A percentile compares a stretch with the other conserved stretches of the same genome.
phyloP scores from a whole-genome alignment of 2,113 vertebrate genomes.

The Nothoprocta perdicaria region DNA sequence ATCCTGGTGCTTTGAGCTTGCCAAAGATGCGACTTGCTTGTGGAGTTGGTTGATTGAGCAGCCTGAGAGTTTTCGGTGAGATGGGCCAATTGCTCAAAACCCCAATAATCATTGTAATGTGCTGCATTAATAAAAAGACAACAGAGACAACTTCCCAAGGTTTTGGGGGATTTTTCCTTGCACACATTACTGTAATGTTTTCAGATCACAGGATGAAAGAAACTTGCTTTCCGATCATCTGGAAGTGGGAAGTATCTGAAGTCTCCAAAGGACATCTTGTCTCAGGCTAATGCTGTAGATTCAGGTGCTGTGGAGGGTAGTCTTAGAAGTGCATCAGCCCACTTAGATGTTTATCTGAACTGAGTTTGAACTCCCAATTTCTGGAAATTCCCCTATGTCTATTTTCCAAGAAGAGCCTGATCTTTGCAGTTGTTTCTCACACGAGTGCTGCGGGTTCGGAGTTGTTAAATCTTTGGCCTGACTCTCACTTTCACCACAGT shows the following conservation, averaged over 20 bases:
- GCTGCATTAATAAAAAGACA: not conserved
- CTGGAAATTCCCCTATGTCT: not conserved
- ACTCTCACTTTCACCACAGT: not conserved
- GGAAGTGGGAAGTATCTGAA: not conserved
- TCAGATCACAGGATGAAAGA: not conserved
- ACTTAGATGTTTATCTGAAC: not conserved
- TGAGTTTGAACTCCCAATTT: not conserved
- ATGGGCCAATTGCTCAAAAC: not conserved
- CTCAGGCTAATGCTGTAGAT: not conserved
- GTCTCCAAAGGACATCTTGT: not conserved
- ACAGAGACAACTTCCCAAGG: not conserved
- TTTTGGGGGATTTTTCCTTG: not conserved
- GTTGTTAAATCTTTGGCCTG: not conserved
- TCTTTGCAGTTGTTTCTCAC: not conserved
- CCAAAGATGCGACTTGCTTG: not conserved
- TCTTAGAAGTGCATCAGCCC: not conserved
- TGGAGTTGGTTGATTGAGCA: not conserved
- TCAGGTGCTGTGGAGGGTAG: not conserved
- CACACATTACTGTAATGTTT: not conserved
- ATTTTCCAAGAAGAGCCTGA: conserved; percentile 5
- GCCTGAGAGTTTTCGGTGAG: not conserved
- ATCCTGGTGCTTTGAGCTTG: not conserved
- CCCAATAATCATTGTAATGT: not conserved
- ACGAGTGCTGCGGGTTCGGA: fast-evolving
- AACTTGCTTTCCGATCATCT: not conserved